Evolutionary conservation across 2,113 vertebrate species (phyloP).

Genomic region (Crotophaga sulcirostris): DNA sequence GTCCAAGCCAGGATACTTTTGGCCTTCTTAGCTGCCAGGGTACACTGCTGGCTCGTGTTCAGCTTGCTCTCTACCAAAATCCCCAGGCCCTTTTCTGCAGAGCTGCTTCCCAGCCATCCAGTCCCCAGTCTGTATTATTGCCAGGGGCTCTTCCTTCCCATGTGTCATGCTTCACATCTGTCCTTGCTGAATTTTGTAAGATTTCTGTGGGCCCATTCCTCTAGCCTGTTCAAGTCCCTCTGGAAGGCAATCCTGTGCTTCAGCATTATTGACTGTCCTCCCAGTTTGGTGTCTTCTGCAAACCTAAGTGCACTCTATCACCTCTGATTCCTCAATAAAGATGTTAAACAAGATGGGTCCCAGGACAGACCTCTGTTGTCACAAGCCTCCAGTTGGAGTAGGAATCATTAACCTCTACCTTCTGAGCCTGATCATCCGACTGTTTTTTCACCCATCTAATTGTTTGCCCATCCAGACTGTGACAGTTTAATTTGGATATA

Average conservation of each 20-base stretch:
- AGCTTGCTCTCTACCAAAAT: background rate
- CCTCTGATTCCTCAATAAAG: background rate
- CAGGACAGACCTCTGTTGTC: background rate
- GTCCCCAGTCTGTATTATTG: background rate
- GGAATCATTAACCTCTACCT: background rate
- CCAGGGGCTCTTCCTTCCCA: background rate
- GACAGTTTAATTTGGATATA: background rate
- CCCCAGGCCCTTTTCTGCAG: background rate
- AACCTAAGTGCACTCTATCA: background rate
- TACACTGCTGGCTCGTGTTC: background rate
- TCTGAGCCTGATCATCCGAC: background rate
- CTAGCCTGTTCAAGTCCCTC: background rate
- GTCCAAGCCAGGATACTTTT: background rate
- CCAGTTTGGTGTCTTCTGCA: background rate
- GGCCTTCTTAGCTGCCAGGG: background rate
- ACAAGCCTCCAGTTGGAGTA: background rate
- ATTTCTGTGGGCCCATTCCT: background rate
- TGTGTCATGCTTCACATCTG: background rate
- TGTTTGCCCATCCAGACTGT: background rate
- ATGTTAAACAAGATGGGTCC: background rate
- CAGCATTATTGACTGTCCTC: background rate
- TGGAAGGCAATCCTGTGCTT: background rate
- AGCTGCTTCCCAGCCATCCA: background rate
- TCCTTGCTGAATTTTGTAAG: background rate
- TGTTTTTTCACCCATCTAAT: background rate